Base-by-base conservation (phyloP, 2,888 invertebrate species). In the Xylota segnis region DNA sequence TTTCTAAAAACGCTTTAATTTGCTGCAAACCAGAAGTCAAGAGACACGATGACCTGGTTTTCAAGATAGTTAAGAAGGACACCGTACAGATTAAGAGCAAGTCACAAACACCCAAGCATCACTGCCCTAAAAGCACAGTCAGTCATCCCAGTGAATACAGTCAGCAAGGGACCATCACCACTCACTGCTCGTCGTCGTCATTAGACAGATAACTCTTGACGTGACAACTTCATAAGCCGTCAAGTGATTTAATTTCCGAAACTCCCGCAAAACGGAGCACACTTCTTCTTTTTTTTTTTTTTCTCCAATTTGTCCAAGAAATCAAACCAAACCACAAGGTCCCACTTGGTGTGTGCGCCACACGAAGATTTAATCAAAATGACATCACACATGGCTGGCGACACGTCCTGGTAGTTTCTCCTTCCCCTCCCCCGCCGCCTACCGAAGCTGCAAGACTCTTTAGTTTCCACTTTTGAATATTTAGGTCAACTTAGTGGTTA, bases 401-500 rank as follows among this genome's bases (percentile, higher is more conserved):
- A 63, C 75, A 83, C 56, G 83, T 78, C 78, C 74, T 74, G 50
- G 6, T 47, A 14, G 43, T 16, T 54, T 65, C 61, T 12, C 40
- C 23, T 52, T 12, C 40, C 23, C 16, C 18, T 10, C 10, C 37
- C 10, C 7, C 34, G 5, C 9, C 32, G 6, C 5, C 6, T 34
- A 34, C 9, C 7, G 34, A 59, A 59, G 45, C 70, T 47, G 63
- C 16, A 65, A 79, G 58, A 52, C 65, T 65, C 40, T 79, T 72
- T 52, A 50, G 72, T 32, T 72, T 65, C 58, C 54, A 79, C 72
- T 79, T 61, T 66, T 72, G 86, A 54, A 81, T 86, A 86, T 86
- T 81, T 86, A 63, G 86, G 86, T 82, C 86, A 86, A 63, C 72
- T 43, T 56, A 72, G 76, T 70, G 68, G 72, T 54, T 82, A 82